Conservation (phyloP, 1,140 invertebrate species). For the Bombus affinis region DNA sequence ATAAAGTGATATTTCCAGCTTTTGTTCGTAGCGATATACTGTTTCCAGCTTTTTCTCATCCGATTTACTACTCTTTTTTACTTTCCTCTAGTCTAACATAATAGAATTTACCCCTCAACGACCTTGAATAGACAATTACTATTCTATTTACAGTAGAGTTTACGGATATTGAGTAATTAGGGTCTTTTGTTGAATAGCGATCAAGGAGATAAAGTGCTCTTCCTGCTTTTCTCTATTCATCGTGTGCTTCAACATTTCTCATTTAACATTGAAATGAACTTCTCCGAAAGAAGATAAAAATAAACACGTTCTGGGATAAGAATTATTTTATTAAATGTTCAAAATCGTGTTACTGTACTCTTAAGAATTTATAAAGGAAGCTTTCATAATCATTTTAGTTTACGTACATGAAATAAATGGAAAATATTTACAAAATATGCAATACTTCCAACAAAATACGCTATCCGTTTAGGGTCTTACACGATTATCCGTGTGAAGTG, state of each 20-base stretch:
- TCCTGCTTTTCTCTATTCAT: background rate
- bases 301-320: no score
- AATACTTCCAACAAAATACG: no score
- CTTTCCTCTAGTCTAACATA: background rate
- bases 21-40: no score
- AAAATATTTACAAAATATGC: no score
- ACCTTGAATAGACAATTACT: background rate
- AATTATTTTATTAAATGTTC: no score
- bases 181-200: background rate
- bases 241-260: background rate
- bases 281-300: background rate
- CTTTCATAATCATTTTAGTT: no score
- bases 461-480: background rate
- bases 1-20: no score
- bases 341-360: no score
- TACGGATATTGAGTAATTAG: conserved; percentile 7
- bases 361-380: no score
- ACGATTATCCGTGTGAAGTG: background rate
- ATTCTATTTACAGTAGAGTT: background rate
- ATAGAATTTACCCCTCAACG: background rate
- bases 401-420: background rate
- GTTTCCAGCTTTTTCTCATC: background rate
- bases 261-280: background rate
- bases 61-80: background rate
- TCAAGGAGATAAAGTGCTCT: background rate